Conservation (phyloP, 2,888 invertebrate species). For the Tetragonula carbonaria region DNA sequence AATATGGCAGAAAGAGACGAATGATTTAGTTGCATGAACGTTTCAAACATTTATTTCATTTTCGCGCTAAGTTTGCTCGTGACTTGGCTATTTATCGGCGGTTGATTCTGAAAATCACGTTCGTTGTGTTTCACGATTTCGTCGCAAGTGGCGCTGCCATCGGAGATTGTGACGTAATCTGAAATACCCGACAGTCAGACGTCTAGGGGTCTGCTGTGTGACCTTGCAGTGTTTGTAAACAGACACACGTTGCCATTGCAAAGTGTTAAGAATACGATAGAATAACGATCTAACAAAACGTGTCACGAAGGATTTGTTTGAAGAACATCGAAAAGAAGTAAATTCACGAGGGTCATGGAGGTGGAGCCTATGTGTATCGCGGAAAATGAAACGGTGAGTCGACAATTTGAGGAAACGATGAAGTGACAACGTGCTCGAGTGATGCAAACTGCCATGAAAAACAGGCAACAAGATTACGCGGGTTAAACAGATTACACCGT, state of each 20-base stretch:
- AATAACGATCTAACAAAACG: slow-evolving; percentile 41
- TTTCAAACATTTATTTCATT: background rate
- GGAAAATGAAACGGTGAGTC: slow-evolving; percentile 81
- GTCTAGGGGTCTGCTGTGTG: slow-evolving; percentile 84
- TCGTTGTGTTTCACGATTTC: background rate
- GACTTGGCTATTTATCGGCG: background rate
- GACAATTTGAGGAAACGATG: slow-evolving; percentile 42
- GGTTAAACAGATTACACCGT: slow-evolving; percentile 66
- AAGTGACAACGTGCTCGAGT: slow-evolving; percentile 67
- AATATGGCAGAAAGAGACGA: background rate
- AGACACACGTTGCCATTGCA: slow-evolving; percentile 86
- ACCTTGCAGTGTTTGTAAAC: slow-evolving; percentile 93
- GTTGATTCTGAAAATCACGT: background rate
- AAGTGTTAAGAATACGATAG: slow-evolving; percentile 59
- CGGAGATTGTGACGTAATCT: slow-evolving; percentile 66
- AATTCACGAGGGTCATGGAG: slow-evolving; percentile 70
- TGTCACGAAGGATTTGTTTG: slow-evolving; percentile 33
- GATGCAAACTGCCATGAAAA: slow-evolving; percentile 63
- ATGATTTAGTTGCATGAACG: background rate
- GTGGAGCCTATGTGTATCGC: slow-evolving; percentile 79
- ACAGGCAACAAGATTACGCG: slow-evolving; percentile 51
- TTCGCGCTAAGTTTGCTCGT: background rate
- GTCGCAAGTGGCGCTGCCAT: slow-evolving; percentile 31
- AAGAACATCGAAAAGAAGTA: slow-evolving; percentile 8
- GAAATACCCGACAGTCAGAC: slow-evolving; percentile 59